Evolutionary conservation across 2,113 vertebrate species (phyloP).

Genomic region (Tetrax tetrax): DNA sequence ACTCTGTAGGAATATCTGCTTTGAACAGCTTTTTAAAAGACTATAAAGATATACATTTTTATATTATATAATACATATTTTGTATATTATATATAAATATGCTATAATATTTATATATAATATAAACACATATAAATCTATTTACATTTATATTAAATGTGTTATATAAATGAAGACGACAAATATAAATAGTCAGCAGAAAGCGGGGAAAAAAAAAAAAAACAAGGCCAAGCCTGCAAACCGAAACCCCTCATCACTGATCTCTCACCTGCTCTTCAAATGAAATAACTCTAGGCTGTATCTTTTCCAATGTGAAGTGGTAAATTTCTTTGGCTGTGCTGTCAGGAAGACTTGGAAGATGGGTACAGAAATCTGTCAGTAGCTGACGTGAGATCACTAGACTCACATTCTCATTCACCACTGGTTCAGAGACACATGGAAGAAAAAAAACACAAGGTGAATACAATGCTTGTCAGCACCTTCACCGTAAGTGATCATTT

Average conservation of each 20-base stretch:
- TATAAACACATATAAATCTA: no score
- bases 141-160: no score
- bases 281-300: conserved; percentile 97
- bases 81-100: no score
- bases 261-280: conserved; percentile 94
- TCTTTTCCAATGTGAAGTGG: conserved; percentile 97
- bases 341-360: conserved; percentile 92
- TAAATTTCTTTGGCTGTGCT: conserved; percentile 94
- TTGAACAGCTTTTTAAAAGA: background rate
- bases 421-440: conserved; percentile 67
- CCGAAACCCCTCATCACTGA: rapidly evolving
- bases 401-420: conserved; percentile 99
- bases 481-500: background rate
- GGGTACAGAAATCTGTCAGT: conserved; percentile 95
- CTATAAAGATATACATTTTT: background rate
- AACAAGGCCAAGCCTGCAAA: background rate
- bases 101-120: no score
- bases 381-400: conserved; percentile 97
- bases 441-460: conserved; percentile 13
- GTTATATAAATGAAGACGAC: no score
- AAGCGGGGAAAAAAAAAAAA: background rate
- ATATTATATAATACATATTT: no score
- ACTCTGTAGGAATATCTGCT: background rate
- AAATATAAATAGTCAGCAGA: background rate
- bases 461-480: background rate